These are phyloP conservation scores for Solenodon paradoxus DNA, from an alignment of 2,113 vertebrate species.

Conservation along the genomic window DNA sequence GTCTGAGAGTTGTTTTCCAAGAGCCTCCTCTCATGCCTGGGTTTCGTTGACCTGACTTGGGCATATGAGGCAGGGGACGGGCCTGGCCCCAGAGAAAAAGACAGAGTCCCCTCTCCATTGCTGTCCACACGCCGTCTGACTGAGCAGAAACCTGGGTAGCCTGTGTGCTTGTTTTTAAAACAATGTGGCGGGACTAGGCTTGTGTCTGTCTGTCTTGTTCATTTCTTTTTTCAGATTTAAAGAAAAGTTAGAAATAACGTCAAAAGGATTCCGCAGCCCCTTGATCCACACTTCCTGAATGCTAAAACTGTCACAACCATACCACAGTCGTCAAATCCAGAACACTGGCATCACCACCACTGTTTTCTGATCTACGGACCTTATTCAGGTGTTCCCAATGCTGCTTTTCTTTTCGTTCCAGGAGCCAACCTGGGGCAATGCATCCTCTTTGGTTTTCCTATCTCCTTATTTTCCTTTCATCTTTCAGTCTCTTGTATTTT, in stretches of 20 bases:
- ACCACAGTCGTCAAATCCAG: not conserved
- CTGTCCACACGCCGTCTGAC: not conserved
- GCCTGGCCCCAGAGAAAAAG: not conserved
- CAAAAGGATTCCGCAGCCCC: not conserved
- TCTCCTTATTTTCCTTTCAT: not conserved
- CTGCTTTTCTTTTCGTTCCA: not conserved
- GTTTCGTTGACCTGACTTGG: rapidly evolving
- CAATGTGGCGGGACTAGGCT: not conserved
- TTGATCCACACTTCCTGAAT: not conserved
- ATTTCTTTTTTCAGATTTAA: not conserved
- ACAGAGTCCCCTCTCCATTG: too few species aligned
- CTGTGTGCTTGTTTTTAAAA: not conserved
- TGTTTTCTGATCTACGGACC: not conserved
- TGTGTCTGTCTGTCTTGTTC: not conserved
- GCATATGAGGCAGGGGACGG: not conserved
- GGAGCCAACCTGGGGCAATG: too few species aligned
- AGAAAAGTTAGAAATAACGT: not conserved
- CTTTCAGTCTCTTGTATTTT: not conserved
- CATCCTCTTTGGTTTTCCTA: not conserved
- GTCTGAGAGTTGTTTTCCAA: not conserved
- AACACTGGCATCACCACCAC: too few species aligned
- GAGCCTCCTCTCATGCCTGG: not conserved
- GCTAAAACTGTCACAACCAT: not conserved
- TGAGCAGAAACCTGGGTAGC: not conserved
- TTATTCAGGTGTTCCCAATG: not conserved